Conservation (phyloP, 2,797 vertebrate genomes). For the Coregonus suidteri region DNA sequence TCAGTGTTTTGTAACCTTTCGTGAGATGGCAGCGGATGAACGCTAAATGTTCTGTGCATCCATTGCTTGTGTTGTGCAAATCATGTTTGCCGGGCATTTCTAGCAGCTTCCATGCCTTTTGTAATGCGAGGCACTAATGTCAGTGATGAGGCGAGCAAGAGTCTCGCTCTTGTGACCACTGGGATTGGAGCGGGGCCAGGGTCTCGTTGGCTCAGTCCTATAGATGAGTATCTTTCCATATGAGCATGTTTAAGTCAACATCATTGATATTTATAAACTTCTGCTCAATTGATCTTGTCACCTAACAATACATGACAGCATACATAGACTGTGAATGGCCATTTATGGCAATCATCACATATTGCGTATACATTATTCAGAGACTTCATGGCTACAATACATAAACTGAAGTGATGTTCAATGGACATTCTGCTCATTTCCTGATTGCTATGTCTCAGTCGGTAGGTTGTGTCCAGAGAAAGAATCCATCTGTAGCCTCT, state of each 20-base stretch:
- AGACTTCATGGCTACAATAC: background rate
- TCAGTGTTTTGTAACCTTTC: background rate
- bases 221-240: too few species aligned
- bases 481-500: background rate
- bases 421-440: background rate
- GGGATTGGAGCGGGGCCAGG: slow-evolving; percentile 26
- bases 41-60: too few species aligned
- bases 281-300: background rate
- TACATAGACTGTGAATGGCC: background rate
- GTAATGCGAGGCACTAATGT: slow-evolving; percentile 59
- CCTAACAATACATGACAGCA: background rate
- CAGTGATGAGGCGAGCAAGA: slow-evolving; percentile 18
- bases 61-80: slow-evolving; percentile 4
- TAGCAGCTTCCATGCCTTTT: slow-evolving; percentile 24
- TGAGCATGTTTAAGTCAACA: background rate
- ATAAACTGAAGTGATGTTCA: background rate
- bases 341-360: background rate
- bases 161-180: slow-evolving; percentile 21
- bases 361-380: background rate
- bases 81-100: slow-evolving; percentile 14
- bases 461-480: background rate
- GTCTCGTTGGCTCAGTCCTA: slow-evolving; percentile 19
- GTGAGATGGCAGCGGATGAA: background rate
- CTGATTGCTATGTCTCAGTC: background rate
- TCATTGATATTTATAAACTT: background rate